Conservation (phyloP, 2,797 vertebrate genomes). For the Onychomys arenicola region DNA sequence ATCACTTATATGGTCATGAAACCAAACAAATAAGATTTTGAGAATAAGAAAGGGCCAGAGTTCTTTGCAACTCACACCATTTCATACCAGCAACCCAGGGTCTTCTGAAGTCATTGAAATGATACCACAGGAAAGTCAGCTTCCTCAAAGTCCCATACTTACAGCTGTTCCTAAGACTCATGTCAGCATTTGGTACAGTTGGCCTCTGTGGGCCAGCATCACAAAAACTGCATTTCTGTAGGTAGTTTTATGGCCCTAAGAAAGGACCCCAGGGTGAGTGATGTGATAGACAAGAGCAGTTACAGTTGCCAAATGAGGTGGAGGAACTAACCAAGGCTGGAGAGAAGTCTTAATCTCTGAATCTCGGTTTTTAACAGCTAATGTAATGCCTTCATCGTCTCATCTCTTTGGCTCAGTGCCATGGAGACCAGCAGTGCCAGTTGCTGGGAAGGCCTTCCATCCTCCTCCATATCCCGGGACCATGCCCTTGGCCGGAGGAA, state of each 20-base stretch:
- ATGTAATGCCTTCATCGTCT: conserved; percentile 90
- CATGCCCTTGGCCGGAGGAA: conserved; percentile 84
- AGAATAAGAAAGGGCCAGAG: conserved; percentile 91
- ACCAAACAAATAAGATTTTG: conserved; percentile 92
- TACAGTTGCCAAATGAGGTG: background rate
- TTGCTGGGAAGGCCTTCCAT: conserved; percentile 89
- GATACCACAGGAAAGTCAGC: conserved; percentile 80
- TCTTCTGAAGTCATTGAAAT: conserved; percentile 79
- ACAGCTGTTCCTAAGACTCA: conserved; percentile 33
- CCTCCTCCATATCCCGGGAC: conserved; percentile 91
- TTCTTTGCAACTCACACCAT: conserved; percentile 85
- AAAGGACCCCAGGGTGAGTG: background rate
- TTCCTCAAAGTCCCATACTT: conserved; percentile 77
- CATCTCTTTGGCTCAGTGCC: conserved; percentile 90
- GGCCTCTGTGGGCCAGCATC: background rate
- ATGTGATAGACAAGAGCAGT: background rate
- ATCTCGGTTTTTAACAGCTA: conserved; percentile 84
- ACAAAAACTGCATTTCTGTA: background rate
- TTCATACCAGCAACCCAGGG: conserved; percentile 85
- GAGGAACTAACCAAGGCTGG: background rate
- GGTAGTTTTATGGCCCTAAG: background rate
- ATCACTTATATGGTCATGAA: background rate
- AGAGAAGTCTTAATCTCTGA: background rate
- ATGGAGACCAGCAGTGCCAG: conserved; percentile 92
- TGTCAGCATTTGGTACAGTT: background rate